Conservation (phyloP, 2,113 vertebrate genomes). For the Ctenodactylus gundi region DNA sequence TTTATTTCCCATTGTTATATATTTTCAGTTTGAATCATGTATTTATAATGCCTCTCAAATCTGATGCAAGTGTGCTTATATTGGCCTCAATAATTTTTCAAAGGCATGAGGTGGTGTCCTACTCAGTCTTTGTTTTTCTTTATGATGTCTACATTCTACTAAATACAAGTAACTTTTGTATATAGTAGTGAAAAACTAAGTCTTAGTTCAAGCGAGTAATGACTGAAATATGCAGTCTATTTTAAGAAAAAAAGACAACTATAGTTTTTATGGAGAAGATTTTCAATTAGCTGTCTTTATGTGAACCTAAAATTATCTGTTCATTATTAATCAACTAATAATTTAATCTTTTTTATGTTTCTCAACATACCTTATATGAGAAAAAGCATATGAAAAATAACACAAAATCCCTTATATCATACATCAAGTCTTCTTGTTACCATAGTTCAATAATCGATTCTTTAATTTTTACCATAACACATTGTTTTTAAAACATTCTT, state of each 20-base stretch:
- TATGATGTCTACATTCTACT: background rate
- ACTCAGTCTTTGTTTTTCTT: background rate
- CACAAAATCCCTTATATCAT: background rate
- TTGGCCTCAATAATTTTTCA: background rate
- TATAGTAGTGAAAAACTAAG: background rate
- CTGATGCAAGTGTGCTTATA: background rate
- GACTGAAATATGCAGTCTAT: background rate
- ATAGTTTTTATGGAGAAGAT: constrained; percentile 3
- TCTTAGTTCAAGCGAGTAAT: background rate
- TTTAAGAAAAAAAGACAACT: background rate
- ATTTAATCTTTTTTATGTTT: background rate
- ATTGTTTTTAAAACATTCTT: background rate
- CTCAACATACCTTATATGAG: background rate
- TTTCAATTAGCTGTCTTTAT: background rate
- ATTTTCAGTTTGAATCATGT: background rate
- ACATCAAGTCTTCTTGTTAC: background rate
- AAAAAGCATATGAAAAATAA: background rate
- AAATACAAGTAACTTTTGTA: background rate
- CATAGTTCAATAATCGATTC: background rate
- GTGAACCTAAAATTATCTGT: background rate
- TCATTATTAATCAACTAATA: background rate
- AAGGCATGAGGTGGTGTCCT: background rate
- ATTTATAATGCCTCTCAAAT: background rate
- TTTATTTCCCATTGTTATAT: background rate
- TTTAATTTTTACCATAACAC: background rate